Evolutionary conservation across 1,140 invertebrate genomes (phyloP), one percentile per base, ranked within the genome.

Genomic region (Drosophila chauvacae): DNA sequence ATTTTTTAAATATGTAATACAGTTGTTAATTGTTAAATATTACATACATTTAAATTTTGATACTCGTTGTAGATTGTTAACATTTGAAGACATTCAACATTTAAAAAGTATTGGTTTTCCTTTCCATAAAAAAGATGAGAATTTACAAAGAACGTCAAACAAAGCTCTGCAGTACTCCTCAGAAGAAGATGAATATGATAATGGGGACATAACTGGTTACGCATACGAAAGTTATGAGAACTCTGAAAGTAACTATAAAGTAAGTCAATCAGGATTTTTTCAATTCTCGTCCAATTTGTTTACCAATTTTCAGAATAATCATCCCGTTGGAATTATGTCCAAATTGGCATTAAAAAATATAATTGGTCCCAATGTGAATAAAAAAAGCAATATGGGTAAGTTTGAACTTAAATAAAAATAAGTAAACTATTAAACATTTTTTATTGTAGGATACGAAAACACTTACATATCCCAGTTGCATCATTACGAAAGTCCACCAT

Each of bases 171-270:
- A 44, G 4, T 23, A 62, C 42, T 39, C 62, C 48, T 13, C 33
- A 13, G 16, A 37, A 4, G 71, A 66, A 2, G 69, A 86, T 7
- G 80, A 86, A 16, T 68, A 42, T 35, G 86, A 90, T 20, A 76
- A 76, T 26, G 87, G 87, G 2, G 86, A 90, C 33, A 59, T 90
- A 50, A 90, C 87, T 7, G 87, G 87, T 4, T 90, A 90, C 50
- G 87, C 86, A 6, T 78, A 60, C 35, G 68, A 74, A 53, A 41
- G 58, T 26, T 33, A 16, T 26, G 39, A 72, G 4, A 50, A 50
- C 45, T 59, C 37, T 7, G 37, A 11, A 18, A 23, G 42, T 35
- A 50, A 68, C 18, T 26, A 39, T 16, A 56, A 63, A 23, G 72
- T 77, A 69, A 10, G 73, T 77, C 16, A 14, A 47, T 3, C n/a